phyloP scores from a whole-genome alignment of 2,113 vertebrate species.

The Aptenodytes forsteri region DNA sequence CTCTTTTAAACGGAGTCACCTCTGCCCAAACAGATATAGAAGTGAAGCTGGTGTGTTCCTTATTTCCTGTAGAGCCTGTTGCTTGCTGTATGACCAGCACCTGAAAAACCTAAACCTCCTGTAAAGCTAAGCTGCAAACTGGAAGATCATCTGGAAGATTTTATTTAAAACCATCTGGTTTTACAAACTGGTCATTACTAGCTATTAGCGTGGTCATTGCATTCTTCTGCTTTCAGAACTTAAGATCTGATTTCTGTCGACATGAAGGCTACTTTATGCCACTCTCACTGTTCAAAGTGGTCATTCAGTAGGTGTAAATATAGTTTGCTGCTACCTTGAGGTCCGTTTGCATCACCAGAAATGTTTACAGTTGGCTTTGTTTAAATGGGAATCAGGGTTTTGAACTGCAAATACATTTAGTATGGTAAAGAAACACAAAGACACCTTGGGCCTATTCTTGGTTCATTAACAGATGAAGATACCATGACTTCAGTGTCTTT shows the following conservation, averaged over 20 bases:
- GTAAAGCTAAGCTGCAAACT: background rate
- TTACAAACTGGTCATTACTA: background rate
- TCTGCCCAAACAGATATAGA: background rate
- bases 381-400: background rate
- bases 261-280: background rate
- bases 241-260: background rate
- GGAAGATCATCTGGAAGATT: background rate
- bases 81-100: rapidly evolving
- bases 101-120: background rate
- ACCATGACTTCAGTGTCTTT: background rate
- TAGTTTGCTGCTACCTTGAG: background rate
- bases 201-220: background rate
- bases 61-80: background rate
- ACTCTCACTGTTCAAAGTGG: background rate
- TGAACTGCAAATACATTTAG: background rate
- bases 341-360: background rate
- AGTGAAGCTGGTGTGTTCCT: background rate
- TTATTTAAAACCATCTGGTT: background rate
- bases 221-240: background rate
- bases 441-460: background rate
- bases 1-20: background rate
- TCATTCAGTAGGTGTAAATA: background rate
- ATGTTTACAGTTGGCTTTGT: background rate
- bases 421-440: background rate
- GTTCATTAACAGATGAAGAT: background rate